Base-by-base conservation (phyloP, 2,888 invertebrate species). In the Tetranychus piercei region DNA sequence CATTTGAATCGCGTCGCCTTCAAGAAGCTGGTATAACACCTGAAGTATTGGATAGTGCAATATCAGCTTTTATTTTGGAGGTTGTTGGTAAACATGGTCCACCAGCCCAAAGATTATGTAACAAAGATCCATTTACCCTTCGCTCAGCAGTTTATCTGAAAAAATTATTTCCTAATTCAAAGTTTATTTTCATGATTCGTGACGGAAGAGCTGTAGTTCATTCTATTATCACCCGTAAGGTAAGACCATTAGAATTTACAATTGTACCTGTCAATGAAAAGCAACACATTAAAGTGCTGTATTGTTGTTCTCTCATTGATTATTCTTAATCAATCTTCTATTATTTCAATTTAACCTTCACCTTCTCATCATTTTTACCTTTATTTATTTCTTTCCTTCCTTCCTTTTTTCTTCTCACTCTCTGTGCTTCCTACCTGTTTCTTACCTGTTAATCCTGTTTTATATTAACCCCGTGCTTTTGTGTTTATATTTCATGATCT, bases 181-280 rank as follows among this genome's bases (percentile, higher is more conserved):
- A 96, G 85, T 99, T 95, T 84, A 87, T 99, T 80, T 92, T 97
- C 84, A 95, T 97, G 94, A 89, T 97, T 80, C 89, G 99, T 78
- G 99, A 99, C 83, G 97, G 97, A 44, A 88, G 99, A 78, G 99
- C 97, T 77, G 95, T 96, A 43, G 96, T 96, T 77, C 96, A 99
- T 85, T 97, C 96, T 78, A 95, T 99, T 82, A 96, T 99, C 81
- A 90, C 92, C 73, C 87, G 97, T 80, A 92, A 94, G 87, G 92
- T 91, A 80, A 18, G 66, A 20, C 15, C 20, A 1, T 18, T 6
- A 66, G 7, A 20, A 11, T 66, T 6, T 66, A 20, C 18, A 20
- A 65, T n/a, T 65, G 11, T 9, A 23, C 23, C 44, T 64, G 15
- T 73, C 75, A 74, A 11, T 20, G n/a, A 23, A 34, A 34, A 3